Evolutionary conservation across 2,113 vertebrate species (phyloP), one percentile per base, ranked within the genome.

Genomic region (Pachycephala philippinensis): DNA sequence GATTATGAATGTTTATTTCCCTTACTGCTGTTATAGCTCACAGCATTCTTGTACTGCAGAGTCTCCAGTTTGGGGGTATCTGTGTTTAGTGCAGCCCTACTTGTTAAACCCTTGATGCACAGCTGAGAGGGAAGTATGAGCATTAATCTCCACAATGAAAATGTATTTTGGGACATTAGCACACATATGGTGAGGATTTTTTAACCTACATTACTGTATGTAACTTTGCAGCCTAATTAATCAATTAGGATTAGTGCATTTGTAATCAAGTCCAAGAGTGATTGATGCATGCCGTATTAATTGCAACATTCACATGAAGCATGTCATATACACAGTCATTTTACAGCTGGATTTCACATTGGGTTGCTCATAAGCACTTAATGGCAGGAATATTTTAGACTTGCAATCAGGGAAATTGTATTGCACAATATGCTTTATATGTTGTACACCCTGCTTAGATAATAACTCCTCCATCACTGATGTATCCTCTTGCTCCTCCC

Each of bases 391-490:
- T 96, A 87, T 83, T 95, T 97, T 85, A 93, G 89, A 87, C 82
- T 79, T 65, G 93, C 95, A 97, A 89, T 97, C 95, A 96, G 94
- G 90, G 77, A 97, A 96, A 95, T 96, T 94, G 95, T 95, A 60
- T 95, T 87, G 47, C 94, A 97, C 97, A 97, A 97, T 97, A 75
- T 96, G 95, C 59, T 95, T 94, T 84, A 89, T 66, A 64, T 66
- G 90, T 85, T 77, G 64, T 56, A 70, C 71, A 72, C 37, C 56
- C 28, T 92, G 86, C 82, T 91, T 93, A 82, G 88, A 85, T 89
- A 84, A 94, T 84, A 79, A 85, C 74, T 90, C 49, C 37, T 76
- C 66, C 81, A 76, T 26, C 77, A 42, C 69, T 87, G 89, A 89
- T 97, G 88, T 37, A 56, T 94, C 90, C 84, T 94, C 69, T 68